Conservation (phyloP, 53 echinoderm and acorn worm species). For the Stichopus horrens region DNA sequence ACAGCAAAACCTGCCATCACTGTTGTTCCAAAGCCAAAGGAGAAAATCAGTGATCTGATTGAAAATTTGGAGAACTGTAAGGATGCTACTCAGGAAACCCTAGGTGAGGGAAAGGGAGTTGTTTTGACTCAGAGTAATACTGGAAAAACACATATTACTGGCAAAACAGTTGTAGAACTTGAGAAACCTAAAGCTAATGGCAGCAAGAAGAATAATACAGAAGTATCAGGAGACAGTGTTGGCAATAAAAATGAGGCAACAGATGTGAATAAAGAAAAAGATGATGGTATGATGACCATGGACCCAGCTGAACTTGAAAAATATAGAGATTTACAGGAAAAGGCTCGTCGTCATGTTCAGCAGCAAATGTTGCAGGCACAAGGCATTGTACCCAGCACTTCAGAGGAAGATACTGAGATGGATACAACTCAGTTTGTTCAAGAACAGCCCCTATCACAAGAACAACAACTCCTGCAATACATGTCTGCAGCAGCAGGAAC, state of each 20-base stretch:
- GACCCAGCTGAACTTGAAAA: conserved; percentile 98
- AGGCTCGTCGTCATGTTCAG: conserved; percentile 90
- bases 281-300: conserved; percentile 66
- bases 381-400: conserved; percentile 54
- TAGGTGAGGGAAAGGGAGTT: conserved; percentile 77
- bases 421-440: conserved; percentile 12
- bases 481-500: conserved; percentile 24
- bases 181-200: conserved; percentile 35
- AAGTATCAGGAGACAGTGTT: neutral
- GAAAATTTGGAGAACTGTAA: conserved; percentile 75
- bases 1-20: conserved; percentile 59
- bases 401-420: conserved; percentile 17
- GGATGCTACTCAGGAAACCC: conserved; percentile 74
- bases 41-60: conserved; percentile 84
- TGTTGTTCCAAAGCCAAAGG: conserved; percentile 71
- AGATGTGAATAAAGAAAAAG: neutral
- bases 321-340: conserved; percentile 90
- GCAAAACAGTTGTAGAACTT: conserved; percentile 63
- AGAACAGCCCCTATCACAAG: conserved; percentile 34
- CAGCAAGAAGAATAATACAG: conserved; percentile 1
- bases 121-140: conserved; percentile 73
- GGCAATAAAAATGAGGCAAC: neutral
- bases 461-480: conserved; percentile 35
- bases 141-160: conserved; percentile 70
- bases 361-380: conserved; percentile 93